Conservation (phyloP, 2,888 invertebrate genomes). For the Notodonta ziczac region DNA sequence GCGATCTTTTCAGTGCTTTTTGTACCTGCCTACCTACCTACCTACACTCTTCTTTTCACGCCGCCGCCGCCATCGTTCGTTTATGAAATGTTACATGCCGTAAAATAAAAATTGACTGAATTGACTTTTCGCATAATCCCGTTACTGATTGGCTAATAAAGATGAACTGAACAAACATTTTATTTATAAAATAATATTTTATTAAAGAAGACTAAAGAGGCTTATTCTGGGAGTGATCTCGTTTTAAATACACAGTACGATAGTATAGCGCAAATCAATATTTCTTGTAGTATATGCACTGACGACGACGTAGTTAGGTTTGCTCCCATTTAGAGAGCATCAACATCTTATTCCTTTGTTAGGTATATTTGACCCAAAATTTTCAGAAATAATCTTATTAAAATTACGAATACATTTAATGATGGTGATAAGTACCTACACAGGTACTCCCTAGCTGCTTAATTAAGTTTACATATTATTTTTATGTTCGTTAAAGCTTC, state of each 20-base stretch:
- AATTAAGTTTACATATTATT: too few species aligned
- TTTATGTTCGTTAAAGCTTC: too few species aligned
- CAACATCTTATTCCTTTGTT: too few species aligned
- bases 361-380: too few species aligned
- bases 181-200: constrained; percentile 32
- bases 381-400: too few species aligned
- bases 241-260: neutral
- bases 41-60: neutral
- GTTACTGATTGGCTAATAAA: constrained; percentile 27
- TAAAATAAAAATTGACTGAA: constrained; percentile 11
- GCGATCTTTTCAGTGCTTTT: constrained; percentile 7
- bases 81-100: neutral
- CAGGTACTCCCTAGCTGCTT: too few species aligned
- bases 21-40: constrained; percentile 10
- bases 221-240: constrained; percentile 28
- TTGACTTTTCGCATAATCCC: constrained; percentile 20
- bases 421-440: too few species aligned
- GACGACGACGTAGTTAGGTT: neutral
- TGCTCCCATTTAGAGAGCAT: neutral
- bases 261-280: neutral
- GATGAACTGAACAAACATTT: constrained; percentile 29
- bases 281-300: neutral
- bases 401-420: too few species aligned
- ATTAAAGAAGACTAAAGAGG: constrained; percentile 26
- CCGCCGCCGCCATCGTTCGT: neutral